These are phyloP conservation scores for Conus ventricosus DNA, from an alignment of 1,140 invertebrate genomes.

Conservation along the genomic window DNA sequence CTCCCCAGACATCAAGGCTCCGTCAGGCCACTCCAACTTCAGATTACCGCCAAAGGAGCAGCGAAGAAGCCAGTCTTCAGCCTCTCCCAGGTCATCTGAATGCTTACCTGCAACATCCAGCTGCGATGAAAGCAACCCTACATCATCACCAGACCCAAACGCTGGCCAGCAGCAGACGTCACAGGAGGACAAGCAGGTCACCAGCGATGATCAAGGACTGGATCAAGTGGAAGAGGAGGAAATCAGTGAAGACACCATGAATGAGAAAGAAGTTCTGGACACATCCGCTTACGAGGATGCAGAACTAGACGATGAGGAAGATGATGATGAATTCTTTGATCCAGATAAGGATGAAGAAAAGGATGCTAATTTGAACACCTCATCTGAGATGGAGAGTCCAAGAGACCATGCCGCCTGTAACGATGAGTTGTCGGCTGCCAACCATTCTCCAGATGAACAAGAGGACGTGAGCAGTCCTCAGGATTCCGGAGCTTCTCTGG, in stretches of 20 bases:
- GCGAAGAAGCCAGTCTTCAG: background rate
- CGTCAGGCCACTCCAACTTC: constrained; percentile 1
- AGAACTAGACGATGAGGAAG: constrained; percentile 1
- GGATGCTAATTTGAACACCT: background rate
- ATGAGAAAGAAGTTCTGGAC: background rate
- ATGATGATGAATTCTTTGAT: constrained; percentile 11
- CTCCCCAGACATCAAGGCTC: constrained; percentile 54
- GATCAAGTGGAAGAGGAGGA: constrained; percentile 9
- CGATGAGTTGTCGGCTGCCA: background rate
- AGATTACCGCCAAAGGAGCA: background rate
- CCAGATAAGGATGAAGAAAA: constrained; percentile 12
- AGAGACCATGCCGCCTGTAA: background rate
- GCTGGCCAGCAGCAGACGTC: background rate
- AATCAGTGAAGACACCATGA: background rate
- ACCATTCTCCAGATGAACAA: background rate
- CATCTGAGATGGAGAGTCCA: background rate
- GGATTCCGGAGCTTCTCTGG: background rate
- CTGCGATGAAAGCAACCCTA: background rate
- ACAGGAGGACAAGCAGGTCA: background rate
- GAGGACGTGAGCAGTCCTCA: background rate
- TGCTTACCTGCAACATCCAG: background rate
- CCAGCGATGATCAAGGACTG: background rate
- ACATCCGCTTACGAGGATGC: background rate
- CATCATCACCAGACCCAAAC: background rate
- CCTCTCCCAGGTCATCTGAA: background rate